Conservation (phyloP, 2,113 vertebrate species). For the Lethenteron reissneri region DNA sequence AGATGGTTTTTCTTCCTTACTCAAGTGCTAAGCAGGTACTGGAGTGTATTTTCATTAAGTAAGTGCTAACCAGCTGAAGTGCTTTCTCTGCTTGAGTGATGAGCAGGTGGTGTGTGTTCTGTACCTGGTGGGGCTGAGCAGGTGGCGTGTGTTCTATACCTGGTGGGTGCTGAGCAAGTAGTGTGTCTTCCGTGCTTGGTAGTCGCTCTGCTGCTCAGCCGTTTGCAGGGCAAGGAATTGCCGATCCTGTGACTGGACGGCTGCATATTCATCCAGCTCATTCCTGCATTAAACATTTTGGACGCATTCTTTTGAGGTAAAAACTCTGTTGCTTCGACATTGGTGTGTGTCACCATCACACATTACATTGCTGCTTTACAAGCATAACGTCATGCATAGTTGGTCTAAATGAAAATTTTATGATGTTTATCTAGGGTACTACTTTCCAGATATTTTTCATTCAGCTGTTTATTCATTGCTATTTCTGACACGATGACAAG, state of each 20-base stretch:
- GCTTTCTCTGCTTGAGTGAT: no score
- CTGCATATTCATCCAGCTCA: conserved; percentile 36
- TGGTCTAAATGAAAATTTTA: conserved; percentile 20
- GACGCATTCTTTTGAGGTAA: no score
- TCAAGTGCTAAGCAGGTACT: no score
- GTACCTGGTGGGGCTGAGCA: no score
- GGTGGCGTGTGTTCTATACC: conserved; percentile 20
- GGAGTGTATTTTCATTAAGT: no score
- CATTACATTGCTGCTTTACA: conserved; percentile 7
- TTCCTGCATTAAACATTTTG: conserved; percentile 26
- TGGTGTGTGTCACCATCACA: conserved; percentile 11
- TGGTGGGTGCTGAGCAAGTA: conserved; percentile 75
- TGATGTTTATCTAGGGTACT: conserved; percentile 14
- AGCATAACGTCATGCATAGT: conserved; percentile 9
- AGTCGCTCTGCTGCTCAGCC: conserved; percentile 30
- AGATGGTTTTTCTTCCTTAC: no score
- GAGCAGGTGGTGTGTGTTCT: no score
- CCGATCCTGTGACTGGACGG: no score
- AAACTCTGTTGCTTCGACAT: conserved; percentile 10
- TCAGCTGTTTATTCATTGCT: no score
- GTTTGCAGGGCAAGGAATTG: conserved; percentile 17
- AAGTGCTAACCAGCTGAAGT: no score
- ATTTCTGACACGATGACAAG: no score
- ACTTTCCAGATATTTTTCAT: no score
- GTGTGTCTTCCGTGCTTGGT: conserved; percentile 50